Evolutionary conservation across 2,888 invertebrate genomes (phyloP).

Genomic region (Blastobasis lacticolella): DNA sequence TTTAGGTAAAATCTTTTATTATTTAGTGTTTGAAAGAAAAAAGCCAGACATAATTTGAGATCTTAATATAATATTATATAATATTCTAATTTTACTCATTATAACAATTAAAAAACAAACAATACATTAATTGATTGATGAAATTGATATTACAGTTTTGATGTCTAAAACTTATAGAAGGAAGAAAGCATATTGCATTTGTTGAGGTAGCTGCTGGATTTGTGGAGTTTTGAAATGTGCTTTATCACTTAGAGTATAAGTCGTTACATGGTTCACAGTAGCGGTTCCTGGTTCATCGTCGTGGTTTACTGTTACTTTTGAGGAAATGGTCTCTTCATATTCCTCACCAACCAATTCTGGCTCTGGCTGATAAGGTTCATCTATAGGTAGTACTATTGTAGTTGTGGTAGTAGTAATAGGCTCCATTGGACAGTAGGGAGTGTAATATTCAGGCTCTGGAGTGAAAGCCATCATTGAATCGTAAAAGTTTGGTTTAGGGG

Average conservation of each 20-base stretch:
- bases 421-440: conserved; percentile 38
- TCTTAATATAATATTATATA: too few relatives aligned
- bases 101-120: too few relatives aligned
- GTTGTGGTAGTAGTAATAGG: conserved; percentile 32
- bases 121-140: too few relatives aligned
- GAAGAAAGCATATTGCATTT: conserved; percentile 59
- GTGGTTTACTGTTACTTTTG: conserved; percentile 49
- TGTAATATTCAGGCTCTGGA: conserved; percentile 33
- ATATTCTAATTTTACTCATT: too few relatives aligned
- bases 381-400: conserved; percentile 28
- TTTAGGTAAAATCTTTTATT: too few relatives aligned
- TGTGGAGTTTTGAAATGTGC: conserved; percentile 54
- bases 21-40: too few relatives aligned
- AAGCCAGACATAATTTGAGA: too few relatives aligned
- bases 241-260: conserved; percentile 57
- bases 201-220: conserved; percentile 52
- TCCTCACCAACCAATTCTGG: conserved; percentile 57
- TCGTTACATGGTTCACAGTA: conserved; percentile 58
- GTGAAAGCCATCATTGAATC: conserved; percentile 41
- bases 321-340: conserved; percentile 54
- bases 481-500: conserved; percentile 44
- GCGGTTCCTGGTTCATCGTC: conserved; percentile 52
- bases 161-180: conserved; percentile 31
- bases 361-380: conserved; percentile 38
- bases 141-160: neutral